A percentile compares a stretch with the other conserved stretches of the same genome.
Evolutionary conservation across 2,888 invertebrate species (phyloP).

Genomic region (Nysson spinosus): DNA sequence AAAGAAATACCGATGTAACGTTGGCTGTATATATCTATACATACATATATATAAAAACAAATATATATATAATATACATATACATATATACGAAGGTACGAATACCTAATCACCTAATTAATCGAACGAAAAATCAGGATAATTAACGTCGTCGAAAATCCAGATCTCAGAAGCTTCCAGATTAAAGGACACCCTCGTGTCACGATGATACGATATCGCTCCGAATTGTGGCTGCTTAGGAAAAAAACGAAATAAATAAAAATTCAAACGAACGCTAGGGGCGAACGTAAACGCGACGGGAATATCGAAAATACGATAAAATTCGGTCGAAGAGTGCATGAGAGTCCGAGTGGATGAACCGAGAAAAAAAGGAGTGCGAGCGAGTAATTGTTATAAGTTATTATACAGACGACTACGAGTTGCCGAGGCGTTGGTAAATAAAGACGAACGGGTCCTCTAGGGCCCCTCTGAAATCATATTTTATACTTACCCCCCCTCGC

Average conservation of each 20-base stretch:
- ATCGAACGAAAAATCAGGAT: slow-evolving; percentile 29
- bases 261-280: slow-evolving; percentile 8
- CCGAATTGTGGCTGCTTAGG: slow-evolving; percentile 1
- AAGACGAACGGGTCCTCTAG: slow-evolving; percentile 51
- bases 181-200: background rate
- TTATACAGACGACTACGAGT: slow-evolving; percentile 62
- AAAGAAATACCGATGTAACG: slow-evolving; percentile 41
- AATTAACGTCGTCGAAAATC: too few species aligned
- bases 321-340: slow-evolving; percentile 37
- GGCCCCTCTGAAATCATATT: slow-evolving; percentile 48
- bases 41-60: slow-evolving; percentile 38
- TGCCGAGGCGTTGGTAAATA: slow-evolving; percentile 66
- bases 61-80: slow-evolving; percentile 49
- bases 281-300: slow-evolving; percentile 11
- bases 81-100: slow-evolving; percentile 39
- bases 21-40: slow-evolving; percentile 54
- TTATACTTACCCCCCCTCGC: background rate
- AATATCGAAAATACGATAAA: slow-evolving; percentile 32
- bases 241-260: slow-evolving; percentile 4
- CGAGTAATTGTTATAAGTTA: slow-evolving; percentile 66
- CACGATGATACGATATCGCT: background rate
- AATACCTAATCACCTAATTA: slow-evolving; percentile 39
- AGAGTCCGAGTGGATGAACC: slow-evolving; percentile 40
- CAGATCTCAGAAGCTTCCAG: background rate
- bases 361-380: slow-evolving; percentile 33